A percentile compares a stretch with the other conserved stretches of the same genome.
phyloP scores from a whole-genome alignment of 2,113 vertebrate species.

The Leucoraja erinaceus region DNA sequence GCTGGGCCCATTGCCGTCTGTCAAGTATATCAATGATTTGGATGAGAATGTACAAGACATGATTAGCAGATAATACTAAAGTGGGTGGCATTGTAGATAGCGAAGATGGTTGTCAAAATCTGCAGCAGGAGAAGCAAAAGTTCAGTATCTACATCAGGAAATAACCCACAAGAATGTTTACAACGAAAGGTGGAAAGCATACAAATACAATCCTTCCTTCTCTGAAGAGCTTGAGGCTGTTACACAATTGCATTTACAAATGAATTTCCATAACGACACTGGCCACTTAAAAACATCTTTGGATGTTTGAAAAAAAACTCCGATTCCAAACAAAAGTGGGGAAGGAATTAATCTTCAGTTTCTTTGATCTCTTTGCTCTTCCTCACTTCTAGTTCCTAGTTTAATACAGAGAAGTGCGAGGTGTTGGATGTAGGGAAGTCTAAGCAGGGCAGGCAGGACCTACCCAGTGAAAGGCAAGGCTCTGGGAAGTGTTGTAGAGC shows the following conservation, averaged over 20 bases:
- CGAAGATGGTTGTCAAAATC: too few relatives aligned
- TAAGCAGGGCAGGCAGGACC: too few relatives aligned
- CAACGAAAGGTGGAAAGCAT: constrained; percentile 6
- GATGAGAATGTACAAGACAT: too few relatives aligned
- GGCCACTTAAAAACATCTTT: constrained; percentile 33
- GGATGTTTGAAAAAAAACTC: constrained; percentile 33
- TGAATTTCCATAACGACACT: not conserved
- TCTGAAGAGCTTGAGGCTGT: not conserved
- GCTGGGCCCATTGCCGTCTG: too few relatives aligned
- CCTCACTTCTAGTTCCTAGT: constrained; percentile 70
- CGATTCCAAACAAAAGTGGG: constrained; percentile 45
- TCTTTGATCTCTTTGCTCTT: constrained; percentile 92
- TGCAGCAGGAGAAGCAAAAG: not conserved
- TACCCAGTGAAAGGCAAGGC: too few relatives aligned
- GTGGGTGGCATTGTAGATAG: too few relatives aligned
- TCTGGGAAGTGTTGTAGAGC: too few relatives aligned
- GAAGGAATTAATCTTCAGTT: constrained; percentile 61
- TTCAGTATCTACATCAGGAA: constrained; percentile 21
- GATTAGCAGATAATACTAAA: too few relatives aligned
- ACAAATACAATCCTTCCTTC: constrained; percentile 27
- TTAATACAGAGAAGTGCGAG: too few relatives aligned
- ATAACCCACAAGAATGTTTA: constrained; percentile 26
- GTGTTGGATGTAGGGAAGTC: too few relatives aligned
- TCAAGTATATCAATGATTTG: too few relatives aligned
- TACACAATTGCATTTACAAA: constrained; percentile 28